Percentiles rank a stretch among this genome's conserved stretches.
phyloP scores from a whole-genome alignment of 2,113 vertebrate genomes.

The Malaclemys terrapin region DNA sequence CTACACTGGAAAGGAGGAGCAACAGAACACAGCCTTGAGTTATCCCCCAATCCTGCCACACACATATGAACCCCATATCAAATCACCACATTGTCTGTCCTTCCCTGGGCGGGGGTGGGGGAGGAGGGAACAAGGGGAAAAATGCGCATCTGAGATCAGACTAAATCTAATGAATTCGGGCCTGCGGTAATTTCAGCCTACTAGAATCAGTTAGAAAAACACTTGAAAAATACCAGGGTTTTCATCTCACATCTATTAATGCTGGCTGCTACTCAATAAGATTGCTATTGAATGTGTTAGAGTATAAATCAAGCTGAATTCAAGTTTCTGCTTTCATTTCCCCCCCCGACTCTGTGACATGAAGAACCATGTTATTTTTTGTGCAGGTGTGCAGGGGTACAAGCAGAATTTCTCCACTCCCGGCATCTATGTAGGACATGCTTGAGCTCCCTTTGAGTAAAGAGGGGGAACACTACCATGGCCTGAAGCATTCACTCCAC shows the following conservation, averaged over 20 bases:
- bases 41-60: not conserved
- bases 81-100: not conserved
- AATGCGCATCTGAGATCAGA: not conserved
- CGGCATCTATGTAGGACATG: not conserved
- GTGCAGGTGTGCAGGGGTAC: not conserved
- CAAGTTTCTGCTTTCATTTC: not conserved
- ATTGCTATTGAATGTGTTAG: not conserved
- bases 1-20: not conserved
- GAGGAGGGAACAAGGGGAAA: not conserved
- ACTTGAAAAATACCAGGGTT: not conserved
- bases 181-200: not conserved
- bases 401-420: not conserved
- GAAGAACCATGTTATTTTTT: not conserved
- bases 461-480: not conserved
- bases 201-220: not conserved
- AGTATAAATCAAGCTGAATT: not conserved
- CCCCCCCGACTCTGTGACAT: not conserved
- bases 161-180: not conserved
- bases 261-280: not conserved
- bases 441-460: rapidly evolving
- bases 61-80: not conserved
- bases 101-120: not conserved
- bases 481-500: not conserved
- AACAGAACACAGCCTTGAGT: rapidly evolving
- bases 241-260: not conserved